Conservation (phyloP, 2,113 vertebrate species). For the Okapia johnstoni region DNA sequence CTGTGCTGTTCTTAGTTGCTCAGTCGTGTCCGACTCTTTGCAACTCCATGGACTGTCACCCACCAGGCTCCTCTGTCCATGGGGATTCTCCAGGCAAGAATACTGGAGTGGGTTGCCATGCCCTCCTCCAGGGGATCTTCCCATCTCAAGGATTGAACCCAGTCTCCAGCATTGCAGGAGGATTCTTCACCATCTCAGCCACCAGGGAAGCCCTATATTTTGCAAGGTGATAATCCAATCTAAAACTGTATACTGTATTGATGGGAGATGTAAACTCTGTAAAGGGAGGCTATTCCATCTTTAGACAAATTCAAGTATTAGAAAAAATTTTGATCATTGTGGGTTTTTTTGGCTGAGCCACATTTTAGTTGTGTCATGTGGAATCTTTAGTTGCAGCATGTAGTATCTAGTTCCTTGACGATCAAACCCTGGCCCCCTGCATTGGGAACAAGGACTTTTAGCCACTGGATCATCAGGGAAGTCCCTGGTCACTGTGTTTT, state of each 20-base stretch:
- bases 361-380: background rate
- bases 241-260: background rate
- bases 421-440: background rate
- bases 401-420: background rate
- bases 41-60: background rate
- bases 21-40: background rate
- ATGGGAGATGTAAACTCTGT: background rate
- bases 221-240: background rate
- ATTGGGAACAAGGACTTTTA: background rate
- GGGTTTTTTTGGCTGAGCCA: background rate
- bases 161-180: background rate
- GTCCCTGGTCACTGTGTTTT: background rate
- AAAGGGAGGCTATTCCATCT: background rate
- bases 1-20: background rate
- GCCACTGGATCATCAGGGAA: background rate
- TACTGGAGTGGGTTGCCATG: background rate
- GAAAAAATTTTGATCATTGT: background rate
- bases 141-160: background rate
- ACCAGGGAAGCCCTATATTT: background rate
- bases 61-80: background rate
- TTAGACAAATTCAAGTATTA: background rate
- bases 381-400: background rate
- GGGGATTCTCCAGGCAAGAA: background rate
- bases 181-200: background rate
- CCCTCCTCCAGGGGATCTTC: background rate